Percentiles rank a stretch among this genome's conserved stretches.
Evolutionary conservation across 35 echinoderm and acorn worm genomes (phyloP).

Genomic region (Ophioderma brevispina): DNA sequence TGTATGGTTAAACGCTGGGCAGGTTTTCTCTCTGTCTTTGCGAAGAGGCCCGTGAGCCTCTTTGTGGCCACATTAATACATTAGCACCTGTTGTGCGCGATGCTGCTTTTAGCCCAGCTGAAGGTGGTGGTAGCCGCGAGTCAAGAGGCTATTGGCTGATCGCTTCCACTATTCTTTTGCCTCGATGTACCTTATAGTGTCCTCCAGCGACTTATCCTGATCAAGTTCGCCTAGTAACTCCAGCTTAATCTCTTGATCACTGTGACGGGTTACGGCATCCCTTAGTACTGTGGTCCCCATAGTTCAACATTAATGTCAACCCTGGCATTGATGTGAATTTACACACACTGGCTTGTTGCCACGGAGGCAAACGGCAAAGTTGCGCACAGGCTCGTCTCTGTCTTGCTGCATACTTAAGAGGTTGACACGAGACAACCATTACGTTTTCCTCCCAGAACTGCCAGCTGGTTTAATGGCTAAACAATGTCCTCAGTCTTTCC

Average conservation of each 20-base stretch:
- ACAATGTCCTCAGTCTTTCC: too few relatives aligned
- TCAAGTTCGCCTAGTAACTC: constrained; percentile 33
- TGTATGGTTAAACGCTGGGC: constrained; percentile 35
- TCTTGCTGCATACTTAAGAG: not conserved
- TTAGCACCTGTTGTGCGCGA: not conserved
- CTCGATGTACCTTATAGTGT: constrained; percentile 31
- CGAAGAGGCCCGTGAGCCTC: not conserved
- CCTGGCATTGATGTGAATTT: not conserved
- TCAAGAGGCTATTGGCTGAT: constrained; percentile 21
- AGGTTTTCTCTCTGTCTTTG: constrained; percentile 6
- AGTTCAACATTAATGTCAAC: not conserved
- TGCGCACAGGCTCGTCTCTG: not conserved
- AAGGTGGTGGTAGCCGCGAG: not conserved
- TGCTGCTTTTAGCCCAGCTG: constrained; percentile 3
- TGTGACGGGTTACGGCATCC: constrained; percentile 27
- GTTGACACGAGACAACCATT: not conserved
- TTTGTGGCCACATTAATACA: constrained; percentile 31
- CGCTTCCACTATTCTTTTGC: constrained; percentile 36
- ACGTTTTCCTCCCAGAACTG: not conserved
- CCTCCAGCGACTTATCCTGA: constrained; percentile 41
- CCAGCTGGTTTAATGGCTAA: too few relatives aligned
- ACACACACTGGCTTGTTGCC: constrained; percentile 8
- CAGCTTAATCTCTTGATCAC: constrained; percentile 29
- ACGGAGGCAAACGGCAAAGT: not conserved
- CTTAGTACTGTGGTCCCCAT: constrained; percentile 34